These are phyloP conservation scores for Scaptomyza flava DNA, from an alignment of 2,888 invertebrate genomes.

Conservation along the genomic window DNA sequence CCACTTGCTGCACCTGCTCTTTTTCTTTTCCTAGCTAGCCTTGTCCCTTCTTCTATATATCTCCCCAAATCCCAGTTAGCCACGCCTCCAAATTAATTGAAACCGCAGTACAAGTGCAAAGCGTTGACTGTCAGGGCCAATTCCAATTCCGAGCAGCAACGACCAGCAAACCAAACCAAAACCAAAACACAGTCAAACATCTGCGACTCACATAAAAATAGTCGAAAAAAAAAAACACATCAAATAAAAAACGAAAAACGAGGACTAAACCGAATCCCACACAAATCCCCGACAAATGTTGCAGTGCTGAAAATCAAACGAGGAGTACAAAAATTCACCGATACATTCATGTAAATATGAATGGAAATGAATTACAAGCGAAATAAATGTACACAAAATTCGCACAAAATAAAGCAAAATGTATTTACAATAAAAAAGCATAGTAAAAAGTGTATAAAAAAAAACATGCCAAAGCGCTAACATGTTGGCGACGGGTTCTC, in stretches of 20 bases:
- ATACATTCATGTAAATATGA: constrained; percentile 73
- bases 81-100: constrained; percentile 73
- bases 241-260: constrained; percentile 24
- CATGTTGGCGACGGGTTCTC: constrained; percentile 30
- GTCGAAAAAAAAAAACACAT: constrained; percentile 16
- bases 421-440: constrained; percentile 52
- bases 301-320: constrained; percentile 42
- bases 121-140: constrained; percentile 62
- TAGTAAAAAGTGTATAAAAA: constrained; percentile 28
- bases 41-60: not conserved
- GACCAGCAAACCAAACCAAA: constrained; percentile 19
- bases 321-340: constrained; percentile 44
- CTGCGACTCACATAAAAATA: constrained; percentile 40
- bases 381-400: constrained; percentile 74
- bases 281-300: constrained; percentile 72
- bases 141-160: constrained; percentile 42
- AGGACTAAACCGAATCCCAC: constrained; percentile 40
- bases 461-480: constrained; percentile 33
- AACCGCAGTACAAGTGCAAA: constrained; percentile 68
- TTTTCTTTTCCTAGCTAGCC: constrained; percentile 26
- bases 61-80: constrained; percentile 29
- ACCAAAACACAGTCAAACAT: constrained; percentile 35
- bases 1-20: constrained; percentile 34
- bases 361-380: constrained; percentile 78
- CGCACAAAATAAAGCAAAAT: constrained; percentile 67